phyloP scores from a whole-genome alignment of 2,888 invertebrate genomes.

The Altica lythri region DNA sequence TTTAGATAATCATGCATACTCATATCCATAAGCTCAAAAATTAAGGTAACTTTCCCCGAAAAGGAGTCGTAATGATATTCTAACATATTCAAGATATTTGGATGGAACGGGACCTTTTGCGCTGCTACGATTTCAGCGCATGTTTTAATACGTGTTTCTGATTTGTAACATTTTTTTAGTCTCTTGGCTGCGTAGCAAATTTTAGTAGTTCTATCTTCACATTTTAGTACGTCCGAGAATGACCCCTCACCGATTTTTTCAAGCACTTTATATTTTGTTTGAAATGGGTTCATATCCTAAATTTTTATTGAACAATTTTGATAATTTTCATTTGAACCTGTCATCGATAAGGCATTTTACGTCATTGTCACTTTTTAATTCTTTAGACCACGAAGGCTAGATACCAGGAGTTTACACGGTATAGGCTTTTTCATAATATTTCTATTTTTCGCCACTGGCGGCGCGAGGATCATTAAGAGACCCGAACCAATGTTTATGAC shows the following conservation, averaged over 20 bases:
- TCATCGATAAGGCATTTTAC: conserved; percentile 10
- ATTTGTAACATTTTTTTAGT: conserved; percentile 65
- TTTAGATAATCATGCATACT: conserved; percentile 67
- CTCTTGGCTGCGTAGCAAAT: conserved; percentile 66
- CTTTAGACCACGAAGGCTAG: too few species aligned
- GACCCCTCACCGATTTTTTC: conserved; percentile 72
- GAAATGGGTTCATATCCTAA: conserved; percentile 36
- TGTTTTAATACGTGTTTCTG: conserved; percentile 57
- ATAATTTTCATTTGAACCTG: background rate
- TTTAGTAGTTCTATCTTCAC: conserved; percentile 63
- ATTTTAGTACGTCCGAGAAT: conserved; percentile 71
- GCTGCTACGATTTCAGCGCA: conserved; percentile 67
- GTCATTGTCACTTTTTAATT: conserved; percentile 16
- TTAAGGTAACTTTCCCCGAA: conserved; percentile 63
- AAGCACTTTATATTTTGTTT: conserved; percentile 62
- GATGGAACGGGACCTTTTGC: conserved; percentile 64
- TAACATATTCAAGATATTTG: conserved; percentile 66
- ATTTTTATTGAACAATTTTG: conserved; percentile 9
- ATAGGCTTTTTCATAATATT: too few species aligned
- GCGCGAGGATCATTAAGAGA: too few species aligned
- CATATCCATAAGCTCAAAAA: conserved; percentile 74
- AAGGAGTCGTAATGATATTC: conserved; percentile 66
- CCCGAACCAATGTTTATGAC: too few species aligned
- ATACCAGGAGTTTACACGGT: too few species aligned
- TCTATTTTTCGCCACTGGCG: too few species aligned